A percentile compares a stretch with the other conserved stretches of the same genome.
phyloP scores from a whole-genome alignment of 2,888 invertebrate genomes.

The Adelognathus sp. region DNA sequence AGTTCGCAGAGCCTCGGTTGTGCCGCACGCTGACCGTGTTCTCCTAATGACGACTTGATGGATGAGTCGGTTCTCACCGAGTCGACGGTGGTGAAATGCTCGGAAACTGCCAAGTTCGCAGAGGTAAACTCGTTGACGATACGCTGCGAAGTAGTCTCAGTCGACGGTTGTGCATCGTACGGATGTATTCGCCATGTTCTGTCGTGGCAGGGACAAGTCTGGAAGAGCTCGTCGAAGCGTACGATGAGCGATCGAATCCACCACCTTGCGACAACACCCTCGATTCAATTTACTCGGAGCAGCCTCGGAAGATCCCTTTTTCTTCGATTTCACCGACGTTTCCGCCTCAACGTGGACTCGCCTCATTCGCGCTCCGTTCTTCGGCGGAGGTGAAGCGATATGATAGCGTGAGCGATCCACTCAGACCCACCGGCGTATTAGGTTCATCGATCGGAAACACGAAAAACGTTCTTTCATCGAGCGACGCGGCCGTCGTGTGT shows the following conservation, averaged over 20 bases:
- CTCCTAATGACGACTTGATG: conserved; percentile 75
- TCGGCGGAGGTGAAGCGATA: conserved; percentile 11
- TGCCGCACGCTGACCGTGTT: conserved; percentile 61
- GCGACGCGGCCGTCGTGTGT: conserved; percentile 55
- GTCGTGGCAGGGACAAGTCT: conserved; percentile 45
- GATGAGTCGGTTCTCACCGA: conserved; percentile 61
- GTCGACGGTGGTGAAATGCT: conserved; percentile 42
- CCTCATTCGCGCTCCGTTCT: conserved; percentile 12
- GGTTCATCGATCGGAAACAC: conserved; percentile 72
- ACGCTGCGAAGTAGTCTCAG: background rate
- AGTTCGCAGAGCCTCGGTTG: conserved; percentile 65
- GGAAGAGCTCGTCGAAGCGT: conserved; percentile 66
- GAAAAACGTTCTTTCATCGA: conserved; percentile 45
- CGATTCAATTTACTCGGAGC: conserved; percentile 74
- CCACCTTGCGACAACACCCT: conserved; percentile 55
- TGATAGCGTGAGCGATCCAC: conserved; percentile 67
- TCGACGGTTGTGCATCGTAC: background rate
- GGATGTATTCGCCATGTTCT: conserved; percentile 14
- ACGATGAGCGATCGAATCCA: conserved; percentile 71
- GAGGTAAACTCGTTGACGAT: conserved; percentile 18
- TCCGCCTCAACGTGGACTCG: background rate
- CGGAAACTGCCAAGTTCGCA: conserved; percentile 25
- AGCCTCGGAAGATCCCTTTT: conserved; percentile 47
- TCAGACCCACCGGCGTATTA: conserved; percentile 73
- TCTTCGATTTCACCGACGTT: background rate